Evolutionary conservation across 1,140 invertebrate species (phyloP).

Genomic region (Leucophenga varia): DNA sequence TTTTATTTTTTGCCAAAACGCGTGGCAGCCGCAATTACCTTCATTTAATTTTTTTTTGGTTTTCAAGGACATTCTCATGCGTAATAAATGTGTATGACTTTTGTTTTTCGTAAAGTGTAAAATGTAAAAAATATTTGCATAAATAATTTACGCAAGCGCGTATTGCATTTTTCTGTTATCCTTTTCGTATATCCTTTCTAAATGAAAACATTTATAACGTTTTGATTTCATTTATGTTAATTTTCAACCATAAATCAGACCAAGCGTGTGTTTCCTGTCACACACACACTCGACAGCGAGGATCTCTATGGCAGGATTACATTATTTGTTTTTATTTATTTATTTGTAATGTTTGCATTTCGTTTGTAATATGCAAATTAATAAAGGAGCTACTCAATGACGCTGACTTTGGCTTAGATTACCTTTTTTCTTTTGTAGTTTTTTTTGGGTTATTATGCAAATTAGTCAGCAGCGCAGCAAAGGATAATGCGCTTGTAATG

Average conservation of each 20-base stretch:
- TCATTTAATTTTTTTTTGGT: too few species aligned
- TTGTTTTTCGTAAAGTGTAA: constrained; percentile 18
- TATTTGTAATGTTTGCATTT: too few species aligned
- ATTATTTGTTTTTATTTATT: constrained; percentile 26
- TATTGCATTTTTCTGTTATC: too few species aligned
- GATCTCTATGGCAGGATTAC: constrained; percentile 1
- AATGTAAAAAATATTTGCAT: constrained; percentile 30
- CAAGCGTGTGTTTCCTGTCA: constrained; percentile 42
- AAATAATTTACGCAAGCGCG: constrained; percentile 20
- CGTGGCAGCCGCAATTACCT: too few species aligned
- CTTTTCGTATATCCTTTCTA: too few species aligned
- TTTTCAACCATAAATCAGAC: constrained; percentile 39
- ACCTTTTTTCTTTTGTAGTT: too few species aligned
- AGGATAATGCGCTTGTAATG: too few species aligned
- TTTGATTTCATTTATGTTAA: constrained; percentile 49
- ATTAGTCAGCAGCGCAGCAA: too few species aligned
- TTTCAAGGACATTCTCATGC: constrained; percentile 19
- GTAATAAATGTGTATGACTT: constrained; percentile 31
- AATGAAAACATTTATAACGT: constrained; percentile 47
- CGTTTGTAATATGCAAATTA: constrained; percentile 32
- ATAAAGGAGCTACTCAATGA: too few species aligned
- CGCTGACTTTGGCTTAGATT: constrained; percentile 11
- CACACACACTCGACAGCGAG: neutral
- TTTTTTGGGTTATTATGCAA: too few species aligned
- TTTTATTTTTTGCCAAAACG: too few species aligned